These are phyloP conservation scores for Callyntrura guangdongensis DNA, from an alignment of 2,888 invertebrate species.

Conservation along the genomic window DNA sequence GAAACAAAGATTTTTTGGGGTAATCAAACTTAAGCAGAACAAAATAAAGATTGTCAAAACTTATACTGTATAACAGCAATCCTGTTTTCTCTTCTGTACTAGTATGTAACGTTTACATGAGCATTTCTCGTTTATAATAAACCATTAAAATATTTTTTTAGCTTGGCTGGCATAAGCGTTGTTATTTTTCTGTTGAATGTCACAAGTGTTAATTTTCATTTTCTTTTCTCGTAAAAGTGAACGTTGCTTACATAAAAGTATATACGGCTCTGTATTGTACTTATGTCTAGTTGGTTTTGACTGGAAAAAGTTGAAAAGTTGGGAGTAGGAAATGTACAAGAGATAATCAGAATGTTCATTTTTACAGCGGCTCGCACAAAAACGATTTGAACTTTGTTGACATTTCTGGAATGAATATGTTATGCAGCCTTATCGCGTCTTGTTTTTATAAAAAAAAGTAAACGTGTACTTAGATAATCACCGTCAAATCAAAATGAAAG, in stretches of 20 bases:
- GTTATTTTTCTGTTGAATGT: background rate
- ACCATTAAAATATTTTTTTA: background rate
- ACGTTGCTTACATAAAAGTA: background rate
- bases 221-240: slow-evolving; percentile 3
- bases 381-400: slow-evolving; percentile 68
- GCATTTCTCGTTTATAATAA: background rate
- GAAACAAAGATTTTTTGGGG: slow-evolving; percentile 5
- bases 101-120: background rate
- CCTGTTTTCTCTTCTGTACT: background rate
- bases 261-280: background rate
- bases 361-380: background rate
- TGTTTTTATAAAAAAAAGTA: background rate
- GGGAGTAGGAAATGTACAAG: slow-evolving; percentile 3
- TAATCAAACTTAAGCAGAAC: slow-evolving; percentile 20
- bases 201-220: background rate
- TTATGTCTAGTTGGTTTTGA: slow-evolving; percentile 59
- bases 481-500: slow-evolving; percentile 3
- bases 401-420: background rate
- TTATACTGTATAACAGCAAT: background rate
- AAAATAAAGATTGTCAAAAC: slow-evolving; percentile 55
- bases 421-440: slow-evolving; percentile 36
- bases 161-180: background rate
- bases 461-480: background rate
- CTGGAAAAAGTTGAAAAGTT: slow-evolving; percentile 55
- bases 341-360: slow-evolving; percentile 62